A percentile compares a stretch with the other conserved stretches of the same genome.
phyloP scores from a whole-genome alignment of 1,140 invertebrate species.

The Diorhabda elongata region DNA sequence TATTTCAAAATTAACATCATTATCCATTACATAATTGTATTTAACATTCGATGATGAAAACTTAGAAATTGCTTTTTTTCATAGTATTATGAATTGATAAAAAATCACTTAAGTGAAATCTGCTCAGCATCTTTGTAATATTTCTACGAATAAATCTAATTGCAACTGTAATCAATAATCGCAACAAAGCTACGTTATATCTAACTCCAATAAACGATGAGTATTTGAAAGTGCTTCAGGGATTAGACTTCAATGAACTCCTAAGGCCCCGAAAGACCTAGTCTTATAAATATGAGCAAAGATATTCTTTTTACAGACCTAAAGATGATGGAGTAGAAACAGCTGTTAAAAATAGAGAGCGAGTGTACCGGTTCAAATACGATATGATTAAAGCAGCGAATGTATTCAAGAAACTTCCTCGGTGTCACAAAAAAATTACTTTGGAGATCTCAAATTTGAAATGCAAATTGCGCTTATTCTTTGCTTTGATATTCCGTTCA shows the following conservation, averaged over 20 bases:
- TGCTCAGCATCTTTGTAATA: not conserved
- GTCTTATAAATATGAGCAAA: conserved; percentile 6
- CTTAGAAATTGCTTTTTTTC: no score
- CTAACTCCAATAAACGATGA: conserved; percentile 14
- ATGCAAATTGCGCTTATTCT: no score
- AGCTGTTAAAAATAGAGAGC: no score
- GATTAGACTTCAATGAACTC: conserved; percentile 12
- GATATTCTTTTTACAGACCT: not conserved
- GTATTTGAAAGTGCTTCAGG: conserved; percentile 5
- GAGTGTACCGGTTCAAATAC: no score
- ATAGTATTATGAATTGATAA: not conserved
- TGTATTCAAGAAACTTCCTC: no score
- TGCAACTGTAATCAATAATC: not conserved
- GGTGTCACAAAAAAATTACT: no score
- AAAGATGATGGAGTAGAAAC: no score
- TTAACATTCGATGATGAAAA: no score
- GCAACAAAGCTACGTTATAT: not conserved
- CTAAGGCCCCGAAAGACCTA: not conserved
- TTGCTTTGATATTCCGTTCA: no score
- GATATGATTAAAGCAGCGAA: no score
- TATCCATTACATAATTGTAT: not conserved
- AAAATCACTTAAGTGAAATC: no score
- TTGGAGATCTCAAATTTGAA: no score
- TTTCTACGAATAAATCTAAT: not conserved
- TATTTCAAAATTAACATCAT: not conserved